Conservation (phyloP, 2,888 invertebrate species). For the Eulithis prunata region DNA sequence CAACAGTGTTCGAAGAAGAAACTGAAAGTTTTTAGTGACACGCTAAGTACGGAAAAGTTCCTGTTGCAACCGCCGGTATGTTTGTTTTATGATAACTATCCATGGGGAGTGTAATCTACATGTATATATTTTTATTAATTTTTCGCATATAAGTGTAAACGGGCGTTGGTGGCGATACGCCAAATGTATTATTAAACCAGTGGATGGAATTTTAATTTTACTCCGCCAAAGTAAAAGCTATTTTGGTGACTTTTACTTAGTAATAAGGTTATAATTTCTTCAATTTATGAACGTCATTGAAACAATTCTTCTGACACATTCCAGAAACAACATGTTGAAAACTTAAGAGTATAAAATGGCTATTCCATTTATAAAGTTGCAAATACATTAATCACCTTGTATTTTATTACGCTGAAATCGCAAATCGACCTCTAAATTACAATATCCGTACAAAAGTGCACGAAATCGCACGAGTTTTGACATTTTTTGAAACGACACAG, state of each 20-base stretch:
- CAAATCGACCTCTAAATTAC: slow-evolving; percentile 4
- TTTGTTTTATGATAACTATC: slow-evolving; percentile 44
- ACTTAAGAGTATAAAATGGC: not conserved
- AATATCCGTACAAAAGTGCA: slow-evolving; percentile 10
- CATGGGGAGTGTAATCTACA: slow-evolving; percentile 33
- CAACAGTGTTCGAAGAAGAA: slow-evolving; percentile 63
- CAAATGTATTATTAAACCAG: slow-evolving; percentile 74
- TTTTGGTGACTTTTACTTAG: slow-evolving; percentile 48
- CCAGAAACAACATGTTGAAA: not conserved
- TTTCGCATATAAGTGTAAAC: slow-evolving; percentile 48
- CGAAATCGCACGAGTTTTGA: slow-evolving; percentile 4
- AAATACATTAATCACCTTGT: slow-evolving; percentile 3
- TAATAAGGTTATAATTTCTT: slow-evolving; percentile 24
- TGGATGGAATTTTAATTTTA: slow-evolving; percentile 69
- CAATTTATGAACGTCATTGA: slow-evolving; percentile 5
- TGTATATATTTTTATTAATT: slow-evolving; percentile 40
- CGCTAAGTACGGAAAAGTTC: slow-evolving; percentile 57
- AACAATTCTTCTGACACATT: no score
- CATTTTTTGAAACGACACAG: no score
- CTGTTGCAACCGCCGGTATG: slow-evolving; percentile 53
- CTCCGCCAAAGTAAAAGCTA: slow-evolving; percentile 57
- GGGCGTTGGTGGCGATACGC: slow-evolving; percentile 67
- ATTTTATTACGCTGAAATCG: slow-evolving; percentile 7
- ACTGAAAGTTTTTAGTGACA: slow-evolving; percentile 66
- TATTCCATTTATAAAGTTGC: not conserved